Evolutionary conservation across 2,113 vertebrate species (phyloP).

Genomic region (Pandion haliaetus): DNA sequence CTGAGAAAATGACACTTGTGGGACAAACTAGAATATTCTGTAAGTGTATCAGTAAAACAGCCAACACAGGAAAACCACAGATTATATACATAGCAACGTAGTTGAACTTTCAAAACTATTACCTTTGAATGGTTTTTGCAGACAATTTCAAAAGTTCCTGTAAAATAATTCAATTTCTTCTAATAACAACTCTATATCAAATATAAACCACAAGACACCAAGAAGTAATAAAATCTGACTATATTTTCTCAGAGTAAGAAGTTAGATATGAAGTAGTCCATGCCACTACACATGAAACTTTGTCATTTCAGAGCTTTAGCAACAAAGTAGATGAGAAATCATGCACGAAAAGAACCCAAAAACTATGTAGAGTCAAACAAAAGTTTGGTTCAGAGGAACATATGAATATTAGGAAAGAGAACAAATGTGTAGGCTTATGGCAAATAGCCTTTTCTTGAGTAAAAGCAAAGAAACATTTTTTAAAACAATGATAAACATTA

Average conservation of each 20-base stretch:
- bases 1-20: background rate
- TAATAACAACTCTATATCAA: background rate
- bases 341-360: background rate
- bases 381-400: background rate
- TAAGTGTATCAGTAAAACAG: background rate
- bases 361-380: background rate
- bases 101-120: background rate
- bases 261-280: background rate
- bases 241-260: background rate
- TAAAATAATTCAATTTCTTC: background rate
- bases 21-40: background rate
- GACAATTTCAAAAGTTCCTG: background rate
- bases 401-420: background rate
- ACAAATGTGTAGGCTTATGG: background rate
- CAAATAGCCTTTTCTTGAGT: background rate
- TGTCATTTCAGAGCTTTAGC: background rate
- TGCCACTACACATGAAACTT: background rate
- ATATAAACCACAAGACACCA: background rate
- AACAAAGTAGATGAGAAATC: background rate
- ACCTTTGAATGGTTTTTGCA: background rate
- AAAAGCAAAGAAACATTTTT: background rate
- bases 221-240: background rate
- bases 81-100: background rate
- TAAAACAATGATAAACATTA: background rate
- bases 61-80: background rate